phyloP scores from a whole-genome alignment of 2,113 vertebrate genomes.

The Ochotona princeps region DNA sequence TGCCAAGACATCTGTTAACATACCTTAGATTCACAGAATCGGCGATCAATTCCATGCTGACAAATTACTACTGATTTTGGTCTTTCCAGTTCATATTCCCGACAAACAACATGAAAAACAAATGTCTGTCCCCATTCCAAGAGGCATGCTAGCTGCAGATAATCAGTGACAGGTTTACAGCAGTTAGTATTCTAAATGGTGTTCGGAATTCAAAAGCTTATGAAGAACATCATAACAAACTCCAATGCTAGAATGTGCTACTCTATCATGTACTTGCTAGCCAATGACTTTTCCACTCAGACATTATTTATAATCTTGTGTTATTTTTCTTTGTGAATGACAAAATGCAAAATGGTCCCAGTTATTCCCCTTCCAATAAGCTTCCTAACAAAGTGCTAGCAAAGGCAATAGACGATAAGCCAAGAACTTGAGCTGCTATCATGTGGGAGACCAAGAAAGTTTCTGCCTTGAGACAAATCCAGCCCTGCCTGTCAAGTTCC shows the following conservation, averaged over 20 bases:
- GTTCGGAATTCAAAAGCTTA: background rate
- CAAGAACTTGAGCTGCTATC: too few relatives aligned
- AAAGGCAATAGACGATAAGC: too few relatives aligned
- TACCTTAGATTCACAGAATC: slow-evolving; percentile 96
- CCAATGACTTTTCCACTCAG: background rate
- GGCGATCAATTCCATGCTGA: slow-evolving; percentile 96
- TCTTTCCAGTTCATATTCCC: slow-evolving; percentile 97
- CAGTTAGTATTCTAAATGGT: slow-evolving; percentile 6
- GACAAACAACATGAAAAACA: slow-evolving; percentile 94
- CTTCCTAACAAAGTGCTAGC: too few relatives aligned
- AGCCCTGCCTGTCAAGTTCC: too few relatives aligned
- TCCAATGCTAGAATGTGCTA: background rate
- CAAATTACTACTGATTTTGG: slow-evolving; percentile 94
- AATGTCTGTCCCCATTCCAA: slow-evolving; percentile 96
- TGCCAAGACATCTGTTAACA: background rate
- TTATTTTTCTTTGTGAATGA: slow-evolving; percentile 5
- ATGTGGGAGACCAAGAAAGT: too few relatives aligned
- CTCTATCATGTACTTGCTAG: background rate
- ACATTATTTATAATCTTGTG: background rate
- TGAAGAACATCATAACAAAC: slow-evolving; percentile 4
- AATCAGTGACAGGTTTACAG: slow-evolving; percentile 51
- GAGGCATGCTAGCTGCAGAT: slow-evolving; percentile 90
- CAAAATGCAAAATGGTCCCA: background rate
- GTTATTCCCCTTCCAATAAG: too few relatives aligned
- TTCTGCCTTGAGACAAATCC: too few relatives aligned